Evolutionary conservation across 2,797 vertebrate genomes (phyloP), one percentile per base, ranked within the genome.

Genomic region (Sandelia bainsii): DNA sequence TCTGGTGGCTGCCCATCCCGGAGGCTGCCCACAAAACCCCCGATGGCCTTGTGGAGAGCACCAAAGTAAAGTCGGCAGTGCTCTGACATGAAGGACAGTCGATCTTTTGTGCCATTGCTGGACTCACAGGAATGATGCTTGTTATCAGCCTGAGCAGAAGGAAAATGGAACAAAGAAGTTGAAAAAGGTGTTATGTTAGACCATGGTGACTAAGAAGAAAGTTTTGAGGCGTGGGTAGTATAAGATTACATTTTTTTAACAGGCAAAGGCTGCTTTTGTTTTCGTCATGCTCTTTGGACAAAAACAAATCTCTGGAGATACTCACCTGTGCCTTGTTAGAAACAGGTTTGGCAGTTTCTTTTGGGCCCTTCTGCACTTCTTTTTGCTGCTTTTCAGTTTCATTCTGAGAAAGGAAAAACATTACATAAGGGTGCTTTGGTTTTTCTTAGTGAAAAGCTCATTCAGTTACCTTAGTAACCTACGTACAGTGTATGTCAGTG

Each of bases 31-130:
- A 89, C 76, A 27, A 98, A 95, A 1, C 93, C 92, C 0, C 75
- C 4, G 0, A 97, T 95, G 56, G 97, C 98, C 62, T 97, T 98
- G 85, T 96, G 96, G 37, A 99, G 95, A 0, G 96, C 97, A 0
- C 95, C 93, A 0, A 99, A 99, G 74, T 97, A 99, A 42, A 99
- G 95, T 14, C 93, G 91, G 69, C 96, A 96, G 79, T 97, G 94
- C 75, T 97, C 96, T 0, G 96, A 92, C 2, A 94, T 72, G 3
- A 74, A 59, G 2, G 71, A 0, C 3, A 39, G 1, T 17, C 12
- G 70, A 9, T 77, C 82, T n/a, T 87, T 70, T 32, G 53, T 9
- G 50, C 72, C 66, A 0, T 27, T 37, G 50, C 45, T 25, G 11
- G 82, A 68, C 62, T 87, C 62, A 0, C 42, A 65, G 40, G 81